phyloP scores from a whole-genome alignment of 2,888 invertebrate genomes.

The Lycocerus yunnanus region DNA sequence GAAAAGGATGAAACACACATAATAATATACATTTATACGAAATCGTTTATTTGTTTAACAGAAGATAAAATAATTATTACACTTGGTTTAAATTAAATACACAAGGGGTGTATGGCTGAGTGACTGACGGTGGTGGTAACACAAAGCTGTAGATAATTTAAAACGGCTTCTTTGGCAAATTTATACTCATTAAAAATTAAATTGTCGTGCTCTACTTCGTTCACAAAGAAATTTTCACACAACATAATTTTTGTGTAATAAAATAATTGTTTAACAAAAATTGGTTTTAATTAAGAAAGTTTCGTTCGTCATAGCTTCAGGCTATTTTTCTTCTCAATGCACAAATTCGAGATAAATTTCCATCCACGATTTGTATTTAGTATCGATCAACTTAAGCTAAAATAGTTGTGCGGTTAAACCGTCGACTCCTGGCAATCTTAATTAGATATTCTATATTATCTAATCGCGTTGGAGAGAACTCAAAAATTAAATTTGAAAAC shows the following conservation, averaged over 20 bases:
- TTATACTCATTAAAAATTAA: neutral
- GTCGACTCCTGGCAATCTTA: neutral
- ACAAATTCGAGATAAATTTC: neutral
- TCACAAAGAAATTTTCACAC: neutral
- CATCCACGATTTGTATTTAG: neutral
- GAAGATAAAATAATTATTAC: neutral
- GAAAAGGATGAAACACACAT: neutral
- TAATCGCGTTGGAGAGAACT: neutral
- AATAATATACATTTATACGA: neutral
- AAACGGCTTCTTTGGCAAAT: neutral
- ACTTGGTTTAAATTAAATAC: neutral
- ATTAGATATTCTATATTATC: neutral
- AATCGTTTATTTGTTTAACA: neutral
- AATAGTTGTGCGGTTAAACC: neutral
- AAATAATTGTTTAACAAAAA: neutral
- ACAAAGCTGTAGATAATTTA: neutral
- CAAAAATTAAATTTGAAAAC: neutral
- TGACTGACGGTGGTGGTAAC: neutral
- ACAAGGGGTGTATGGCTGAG: neutral
- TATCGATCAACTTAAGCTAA: neutral
- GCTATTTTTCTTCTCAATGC: neutral
- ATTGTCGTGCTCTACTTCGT: neutral
- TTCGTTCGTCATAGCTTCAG: neutral
- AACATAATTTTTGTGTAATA: neutral
- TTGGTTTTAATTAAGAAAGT: neutral